Evolutionary conservation across 2,113 vertebrate species (phyloP).

Genomic region (Hypanus sabinus): DNA sequence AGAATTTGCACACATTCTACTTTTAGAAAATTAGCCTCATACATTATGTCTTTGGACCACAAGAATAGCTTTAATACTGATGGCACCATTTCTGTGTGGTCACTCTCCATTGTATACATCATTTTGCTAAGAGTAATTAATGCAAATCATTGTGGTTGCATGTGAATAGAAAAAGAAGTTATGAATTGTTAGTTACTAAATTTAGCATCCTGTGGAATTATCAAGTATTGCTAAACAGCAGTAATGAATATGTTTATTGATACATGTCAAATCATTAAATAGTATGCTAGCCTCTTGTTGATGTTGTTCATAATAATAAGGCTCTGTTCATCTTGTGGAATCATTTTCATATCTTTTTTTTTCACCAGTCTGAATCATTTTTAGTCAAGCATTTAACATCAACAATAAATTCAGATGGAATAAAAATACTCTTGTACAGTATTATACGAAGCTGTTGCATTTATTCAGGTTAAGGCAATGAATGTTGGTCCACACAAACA

Average conservation of each 20-base stretch:
- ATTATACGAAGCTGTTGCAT: neutral
- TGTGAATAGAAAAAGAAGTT: constrained; percentile 15
- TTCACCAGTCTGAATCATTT: neutral
- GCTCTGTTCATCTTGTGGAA: constrained; percentile 9
- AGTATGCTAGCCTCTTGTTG: neutral
- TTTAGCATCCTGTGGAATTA: constrained; percentile 28
- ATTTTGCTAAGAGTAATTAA: constrained; percentile 33
- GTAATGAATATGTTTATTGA: constrained; percentile 34
- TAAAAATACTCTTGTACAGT: too few relatives aligned
- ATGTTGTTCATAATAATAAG: constrained; percentile 34
- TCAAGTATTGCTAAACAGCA: constrained; percentile 16
- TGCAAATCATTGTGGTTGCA: constrained; percentile 9
- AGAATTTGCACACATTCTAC: neutral
- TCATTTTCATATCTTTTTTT: constrained; percentile 11
- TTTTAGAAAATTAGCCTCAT: neutral
- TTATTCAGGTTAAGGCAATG: neutral
- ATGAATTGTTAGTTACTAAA: constrained; percentile 27
- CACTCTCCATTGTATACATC: neutral
- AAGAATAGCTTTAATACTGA: constrained; percentile 14
- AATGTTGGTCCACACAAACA: neutral
- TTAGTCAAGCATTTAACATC: neutral
- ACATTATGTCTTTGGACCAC: neutral
- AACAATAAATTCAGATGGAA: constrained; percentile 2
- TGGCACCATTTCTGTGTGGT: constrained; percentile 1
- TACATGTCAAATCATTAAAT: constrained; percentile 30